Evolutionary conservation across 2,888 invertebrate genomes (phyloP).

Genomic region (Zaprionus lineosus): DNA sequence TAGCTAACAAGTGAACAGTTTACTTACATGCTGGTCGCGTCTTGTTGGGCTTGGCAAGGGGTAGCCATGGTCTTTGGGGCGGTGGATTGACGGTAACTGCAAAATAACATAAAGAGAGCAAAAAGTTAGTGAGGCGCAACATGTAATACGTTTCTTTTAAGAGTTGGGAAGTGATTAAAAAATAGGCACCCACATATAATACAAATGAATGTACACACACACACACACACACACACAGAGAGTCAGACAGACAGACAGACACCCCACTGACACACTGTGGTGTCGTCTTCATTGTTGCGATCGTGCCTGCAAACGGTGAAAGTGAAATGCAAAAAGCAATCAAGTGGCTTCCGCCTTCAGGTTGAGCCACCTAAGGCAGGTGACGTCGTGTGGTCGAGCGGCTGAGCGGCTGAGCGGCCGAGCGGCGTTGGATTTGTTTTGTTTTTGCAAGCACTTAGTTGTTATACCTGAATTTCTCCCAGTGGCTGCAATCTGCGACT

Average conservation of each 20-base stretch:
- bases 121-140: slow-evolving; percentile 19
- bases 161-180: slow-evolving; percentile 45
- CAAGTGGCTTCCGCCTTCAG: slow-evolving; percentile 69
- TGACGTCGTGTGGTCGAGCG: slow-evolving; percentile 18
- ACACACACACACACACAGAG: slow-evolving; percentile 18
- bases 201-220: too few relatives aligned
- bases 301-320: slow-evolving; percentile 74
- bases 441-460: background rate
- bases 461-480: slow-evolving; percentile 56
- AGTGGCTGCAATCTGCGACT: slow-evolving; percentile 29
- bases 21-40: slow-evolving; percentile 95
- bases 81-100: slow-evolving; percentile 94
- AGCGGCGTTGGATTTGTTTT: slow-evolving; percentile 11
- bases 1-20: too few relatives aligned
- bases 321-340: slow-evolving; percentile 82
- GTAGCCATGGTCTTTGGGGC: slow-evolving; percentile 97
- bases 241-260: slow-evolving; percentile 9
- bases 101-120: slow-evolving; percentile 82
- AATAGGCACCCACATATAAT: slow-evolving; percentile 55
- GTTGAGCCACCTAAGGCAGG: slow-evolving; percentile 24
- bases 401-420: slow-evolving; percentile 26
- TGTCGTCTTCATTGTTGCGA: background rate
- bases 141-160: slow-evolving; percentile 20
- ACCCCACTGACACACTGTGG: slow-evolving; percentile 31
- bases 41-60: slow-evolving; percentile 93